These are phyloP conservation scores for Ephialtes manifestator DNA, from an alignment of 2,888 invertebrate species.

Conservation along the genomic window DNA sequence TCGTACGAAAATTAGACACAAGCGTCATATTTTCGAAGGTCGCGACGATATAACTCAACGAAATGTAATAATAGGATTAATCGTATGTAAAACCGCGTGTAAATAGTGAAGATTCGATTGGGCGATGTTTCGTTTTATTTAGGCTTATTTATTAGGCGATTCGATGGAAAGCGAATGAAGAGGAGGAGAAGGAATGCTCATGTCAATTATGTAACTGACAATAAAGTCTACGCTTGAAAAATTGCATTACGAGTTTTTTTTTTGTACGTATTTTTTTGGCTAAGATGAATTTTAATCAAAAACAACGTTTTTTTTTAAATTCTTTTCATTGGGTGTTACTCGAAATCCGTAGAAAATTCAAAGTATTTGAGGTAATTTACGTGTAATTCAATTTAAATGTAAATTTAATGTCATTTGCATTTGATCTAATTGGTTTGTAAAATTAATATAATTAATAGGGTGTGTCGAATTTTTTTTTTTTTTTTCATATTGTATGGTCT, in stretches of 20 bases:
- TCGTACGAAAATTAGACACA: background rate
- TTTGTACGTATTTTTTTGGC: background rate
- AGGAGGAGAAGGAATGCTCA: constrained; percentile 10
- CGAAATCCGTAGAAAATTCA: no score
- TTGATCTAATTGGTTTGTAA: no score
- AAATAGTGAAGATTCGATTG: constrained; percentile 64
- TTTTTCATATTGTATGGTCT: no score
- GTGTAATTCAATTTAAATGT: no score
- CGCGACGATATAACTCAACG: background rate
- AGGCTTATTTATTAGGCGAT: constrained; percentile 70
- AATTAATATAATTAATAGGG: no score
- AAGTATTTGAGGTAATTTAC: no score
- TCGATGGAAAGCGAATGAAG: constrained; percentile 35
- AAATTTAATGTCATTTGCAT: no score
- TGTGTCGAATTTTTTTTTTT: no score
- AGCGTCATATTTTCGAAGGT: background rate
- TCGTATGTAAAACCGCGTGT: constrained; percentile 63
- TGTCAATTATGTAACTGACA: constrained; percentile 47
- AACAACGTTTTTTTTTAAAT: background rate
- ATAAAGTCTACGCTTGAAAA: constrained; percentile 44
- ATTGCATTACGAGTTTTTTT: background rate
- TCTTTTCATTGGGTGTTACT: background rate
- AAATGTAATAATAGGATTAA: constrained; percentile 25
- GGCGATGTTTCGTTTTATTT: constrained; percentile 41
- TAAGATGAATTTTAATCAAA: background rate